Conservation (phyloP, 2,888 invertebrate species). For the Andrena trimmerana region DNA sequence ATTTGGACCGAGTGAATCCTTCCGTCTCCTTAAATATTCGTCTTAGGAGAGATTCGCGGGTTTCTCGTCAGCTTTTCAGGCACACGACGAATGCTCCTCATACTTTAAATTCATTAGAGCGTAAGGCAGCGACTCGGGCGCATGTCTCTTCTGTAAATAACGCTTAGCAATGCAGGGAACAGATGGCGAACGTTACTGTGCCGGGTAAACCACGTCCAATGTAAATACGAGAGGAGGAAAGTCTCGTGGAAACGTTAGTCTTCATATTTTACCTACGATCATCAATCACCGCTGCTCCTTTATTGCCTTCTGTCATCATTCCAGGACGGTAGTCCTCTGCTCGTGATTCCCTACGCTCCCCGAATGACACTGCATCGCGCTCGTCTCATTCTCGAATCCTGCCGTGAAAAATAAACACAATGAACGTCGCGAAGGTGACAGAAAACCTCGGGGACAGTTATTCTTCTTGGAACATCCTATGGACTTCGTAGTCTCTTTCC, state of each 20-base stretch:
- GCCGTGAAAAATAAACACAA: not conserved
- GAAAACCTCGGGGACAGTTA: not conserved
- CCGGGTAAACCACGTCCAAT: conserved; percentile 43
- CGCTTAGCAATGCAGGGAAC: conserved; percentile 41
- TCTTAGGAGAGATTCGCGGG: not conserved
- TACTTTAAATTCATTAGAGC: conserved; percentile 34
- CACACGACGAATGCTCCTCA: not conserved
- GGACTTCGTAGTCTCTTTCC: too few species aligned
- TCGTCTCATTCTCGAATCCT: not conserved
- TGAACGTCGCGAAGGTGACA: not conserved
- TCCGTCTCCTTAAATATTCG: not conserved
- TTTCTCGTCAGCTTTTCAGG: not conserved
- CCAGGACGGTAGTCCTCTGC: conserved; percentile 20
- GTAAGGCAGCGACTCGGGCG: not conserved
- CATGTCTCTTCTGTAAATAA: conserved; percentile 28
- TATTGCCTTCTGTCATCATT: conserved; percentile 61
- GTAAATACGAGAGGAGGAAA: conserved; percentile 34
- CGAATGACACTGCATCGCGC: not conserved
- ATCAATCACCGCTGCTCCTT: conserved; percentile 51
- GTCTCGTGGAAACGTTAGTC: conserved; percentile 39
- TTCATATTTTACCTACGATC: conserved; percentile 38
- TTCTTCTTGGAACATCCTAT: not conserved
- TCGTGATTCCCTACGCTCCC: not conserved
- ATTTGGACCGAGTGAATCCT: too few species aligned
- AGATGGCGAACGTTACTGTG: conserved; percentile 55